Conservation (phyloP, 2,888 invertebrate genomes). For the Boloria selene region DNA sequence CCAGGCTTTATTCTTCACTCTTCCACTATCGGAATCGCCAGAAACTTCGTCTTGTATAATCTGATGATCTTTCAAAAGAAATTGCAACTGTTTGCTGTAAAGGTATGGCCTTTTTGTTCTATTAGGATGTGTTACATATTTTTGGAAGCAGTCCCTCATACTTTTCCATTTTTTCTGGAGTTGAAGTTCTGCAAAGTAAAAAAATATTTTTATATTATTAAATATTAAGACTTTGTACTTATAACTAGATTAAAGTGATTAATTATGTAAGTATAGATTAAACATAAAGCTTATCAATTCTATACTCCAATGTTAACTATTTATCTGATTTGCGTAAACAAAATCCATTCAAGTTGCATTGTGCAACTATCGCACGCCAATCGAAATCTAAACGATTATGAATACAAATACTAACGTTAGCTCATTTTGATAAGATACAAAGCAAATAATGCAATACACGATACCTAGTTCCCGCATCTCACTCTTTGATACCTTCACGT, state of each 20-base stretch:
- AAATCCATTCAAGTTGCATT: slow-evolving; percentile 9
- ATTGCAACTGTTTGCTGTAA: slow-evolving; percentile 64
- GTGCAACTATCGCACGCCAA: slow-evolving; percentile 5
- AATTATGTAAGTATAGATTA: not conserved
- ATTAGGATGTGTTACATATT: slow-evolving; percentile 62
- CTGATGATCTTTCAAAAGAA: slow-evolving; percentile 62
- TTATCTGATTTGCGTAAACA: slow-evolving; percentile 3
- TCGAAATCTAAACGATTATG: slow-evolving; percentile 3
- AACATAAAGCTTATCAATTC: slow-evolving; percentile 18
- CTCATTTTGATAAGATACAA: slow-evolving; percentile 17
- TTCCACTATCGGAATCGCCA: slow-evolving; percentile 57
- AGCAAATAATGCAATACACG: slow-evolving; percentile 8
- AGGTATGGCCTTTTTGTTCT: slow-evolving; percentile 67
- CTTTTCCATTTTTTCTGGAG: slow-evolving; percentile 79
- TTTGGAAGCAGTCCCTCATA: slow-evolving; percentile 70
- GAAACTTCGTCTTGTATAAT: slow-evolving; percentile 45
- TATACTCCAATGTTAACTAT: slow-evolving; percentile 6
- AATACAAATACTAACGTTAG: slow-evolving; percentile 4
- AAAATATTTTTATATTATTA: no score
- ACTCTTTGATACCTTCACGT: slow-evolving; percentile 65
- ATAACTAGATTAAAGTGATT: no score
- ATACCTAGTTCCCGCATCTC: slow-evolving; percentile 74
- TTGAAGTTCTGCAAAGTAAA: slow-evolving; percentile 66
- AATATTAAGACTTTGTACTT: no score
- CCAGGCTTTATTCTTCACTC: slow-evolving; percentile 50